Evolutionary conservation across 2,797 vertebrate genomes (phyloP).

Genomic region (Columba guinea): DNA sequence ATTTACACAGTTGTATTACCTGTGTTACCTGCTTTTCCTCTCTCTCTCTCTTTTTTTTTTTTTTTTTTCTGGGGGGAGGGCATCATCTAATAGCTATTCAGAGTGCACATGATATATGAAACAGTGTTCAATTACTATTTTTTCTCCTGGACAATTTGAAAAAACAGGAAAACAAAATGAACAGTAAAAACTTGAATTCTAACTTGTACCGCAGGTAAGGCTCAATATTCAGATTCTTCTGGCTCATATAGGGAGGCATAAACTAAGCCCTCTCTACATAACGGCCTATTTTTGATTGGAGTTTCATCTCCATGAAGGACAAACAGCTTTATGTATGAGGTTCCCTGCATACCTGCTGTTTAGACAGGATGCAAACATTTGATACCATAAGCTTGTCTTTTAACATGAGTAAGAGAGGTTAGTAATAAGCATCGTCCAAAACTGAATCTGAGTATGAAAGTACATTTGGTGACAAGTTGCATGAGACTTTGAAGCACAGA

Average conservation of each 20-base stretch:
- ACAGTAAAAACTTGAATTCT: conserved; percentile 22
- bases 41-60: not conserved
- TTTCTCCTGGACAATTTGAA: not conserved
- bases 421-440: not conserved
- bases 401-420: fast-evolving
- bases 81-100: conserved; percentile 5
- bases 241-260: not conserved
- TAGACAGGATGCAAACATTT: not conserved
- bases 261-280: not conserved
- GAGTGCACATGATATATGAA: not conserved
- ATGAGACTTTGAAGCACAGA: fast-evolving
- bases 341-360: not conserved
- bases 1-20: not conserved
- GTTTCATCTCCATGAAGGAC: not conserved
- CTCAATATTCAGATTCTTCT: not conserved
- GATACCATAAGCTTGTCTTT: not conserved
- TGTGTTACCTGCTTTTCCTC: not conserved
- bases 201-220: not conserved
- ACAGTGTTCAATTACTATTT: not conserved
- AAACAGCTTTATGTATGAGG: not conserved
- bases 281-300: not conserved
- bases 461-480: not conserved
- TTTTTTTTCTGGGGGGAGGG: not conserved
- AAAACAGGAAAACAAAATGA: conserved; percentile 26
- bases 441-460: not conserved